Evolutionary conservation across 2,113 vertebrate species (phyloP).

Genomic region (Semicossyphus pulcher): DNA sequence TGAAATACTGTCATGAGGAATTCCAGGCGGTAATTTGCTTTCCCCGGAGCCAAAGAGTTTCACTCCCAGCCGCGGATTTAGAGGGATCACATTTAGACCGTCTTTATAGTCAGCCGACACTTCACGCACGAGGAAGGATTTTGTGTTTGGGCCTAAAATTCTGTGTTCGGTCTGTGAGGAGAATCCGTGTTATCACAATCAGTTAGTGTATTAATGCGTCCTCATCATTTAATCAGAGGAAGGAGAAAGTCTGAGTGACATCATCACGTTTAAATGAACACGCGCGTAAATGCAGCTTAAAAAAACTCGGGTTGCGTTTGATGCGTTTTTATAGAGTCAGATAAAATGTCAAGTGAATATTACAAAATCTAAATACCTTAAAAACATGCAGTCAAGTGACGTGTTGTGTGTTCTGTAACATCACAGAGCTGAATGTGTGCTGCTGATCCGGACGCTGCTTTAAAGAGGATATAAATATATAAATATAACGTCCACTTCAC

Average conservation of each 20-base stretch:
- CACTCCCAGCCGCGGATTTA: slow-evolving; percentile 34
- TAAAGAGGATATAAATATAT: too few relatives aligned
- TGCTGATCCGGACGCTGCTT: too few relatives aligned
- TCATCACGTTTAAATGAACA: not conserved
- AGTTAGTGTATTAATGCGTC: not conserved
- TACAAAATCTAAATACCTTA: too few relatives aligned
- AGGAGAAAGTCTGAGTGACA: not conserved
- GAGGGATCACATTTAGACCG: slow-evolving; percentile 5
- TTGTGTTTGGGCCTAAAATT: slow-evolving; percentile 35
- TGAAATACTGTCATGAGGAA: slow-evolving; percentile 38
- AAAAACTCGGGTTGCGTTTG: too few relatives aligned
- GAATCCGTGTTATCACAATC: not conserved
- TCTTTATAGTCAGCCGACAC: slow-evolving; percentile 43
- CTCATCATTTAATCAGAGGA: too few relatives aligned
- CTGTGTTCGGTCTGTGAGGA: not conserved
- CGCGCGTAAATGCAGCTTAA: not conserved
- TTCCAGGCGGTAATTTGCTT: slow-evolving; percentile 21
- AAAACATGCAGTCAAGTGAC: too few relatives aligned
- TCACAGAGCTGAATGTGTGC: too few relatives aligned
- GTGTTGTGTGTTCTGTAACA: too few relatives aligned
- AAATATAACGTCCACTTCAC: too few relatives aligned
- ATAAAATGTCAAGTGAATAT: too few relatives aligned
- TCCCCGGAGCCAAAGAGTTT: slow-evolving; percentile 41
- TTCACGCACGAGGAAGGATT: not conserved
- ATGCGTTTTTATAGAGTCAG: too few relatives aligned